Percentiles rank a stretch among this genome's conserved stretches.
Evolutionary conservation across 2,113 vertebrate species (phyloP).

Genomic region (Pelobates fuscus): DNA sequence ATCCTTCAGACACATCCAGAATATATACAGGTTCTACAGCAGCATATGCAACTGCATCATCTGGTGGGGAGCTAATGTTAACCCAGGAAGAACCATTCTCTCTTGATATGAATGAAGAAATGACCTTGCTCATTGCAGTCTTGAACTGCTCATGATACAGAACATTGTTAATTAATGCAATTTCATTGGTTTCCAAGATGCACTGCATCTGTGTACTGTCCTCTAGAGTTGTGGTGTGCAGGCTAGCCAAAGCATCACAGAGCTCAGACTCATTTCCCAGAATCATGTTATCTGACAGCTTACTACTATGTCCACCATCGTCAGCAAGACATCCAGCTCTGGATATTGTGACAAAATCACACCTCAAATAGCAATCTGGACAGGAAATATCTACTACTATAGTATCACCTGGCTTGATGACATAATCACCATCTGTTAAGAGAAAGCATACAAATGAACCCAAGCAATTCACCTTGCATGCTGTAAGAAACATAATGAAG

Average conservation of each 20-base stretch:
- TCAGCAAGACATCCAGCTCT: slow-evolving; percentile 58
- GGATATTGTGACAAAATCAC: slow-evolving; percentile 74
- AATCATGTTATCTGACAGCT: slow-evolving; percentile 24
- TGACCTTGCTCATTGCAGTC: slow-evolving; percentile 77
- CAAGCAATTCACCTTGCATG: too few species aligned
- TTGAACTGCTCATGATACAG: slow-evolving; percentile 82
- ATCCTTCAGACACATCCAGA: slow-evolving; percentile 94
- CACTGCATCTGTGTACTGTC: slow-evolving; percentile 63
- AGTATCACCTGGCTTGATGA: slow-evolving; percentile 74
- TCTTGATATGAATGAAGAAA: slow-evolving; percentile 66
- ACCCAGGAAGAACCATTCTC: slow-evolving; percentile 43
- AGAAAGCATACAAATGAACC: not conserved
- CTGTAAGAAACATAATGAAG: too few species aligned
- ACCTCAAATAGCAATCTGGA: slow-evolving; percentile 84
- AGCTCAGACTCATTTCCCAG: slow-evolving; percentile 82
- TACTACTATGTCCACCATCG: slow-evolving; percentile 58
- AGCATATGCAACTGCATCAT: slow-evolving; percentile 43
- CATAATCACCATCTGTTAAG: slow-evolving; percentile 69
- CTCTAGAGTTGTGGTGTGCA: slow-evolving; percentile 75
- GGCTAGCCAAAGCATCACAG: slow-evolving; percentile 85
- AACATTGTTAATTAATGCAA: slow-evolving; percentile 85
- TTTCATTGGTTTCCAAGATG: slow-evolving; percentile 85
- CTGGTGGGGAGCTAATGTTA: slow-evolving; percentile 35
- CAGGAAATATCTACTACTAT: slow-evolving; percentile 87
- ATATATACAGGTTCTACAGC: slow-evolving; percentile 75